Conservation (phyloP, 2,888 invertebrate species). For the Acronicta psi region DNA sequence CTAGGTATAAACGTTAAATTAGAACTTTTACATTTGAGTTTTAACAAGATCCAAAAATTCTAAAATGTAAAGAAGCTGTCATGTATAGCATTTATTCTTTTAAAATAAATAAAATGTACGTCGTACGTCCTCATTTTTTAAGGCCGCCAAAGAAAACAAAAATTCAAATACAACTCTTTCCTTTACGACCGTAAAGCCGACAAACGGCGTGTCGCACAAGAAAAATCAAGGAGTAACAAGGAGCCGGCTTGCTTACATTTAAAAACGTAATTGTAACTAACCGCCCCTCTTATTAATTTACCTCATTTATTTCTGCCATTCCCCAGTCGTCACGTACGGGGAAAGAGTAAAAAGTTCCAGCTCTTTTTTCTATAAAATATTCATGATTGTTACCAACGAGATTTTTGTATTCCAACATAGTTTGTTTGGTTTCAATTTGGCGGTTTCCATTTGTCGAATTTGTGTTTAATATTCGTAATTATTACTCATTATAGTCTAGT, state of each 20-base stretch:
- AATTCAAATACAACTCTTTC: slow-evolving; percentile 58
- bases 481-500: too few relatives aligned
- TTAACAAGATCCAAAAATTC: too few relatives aligned
- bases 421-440: slow-evolving; percentile 52
- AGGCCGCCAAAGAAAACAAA: too few relatives aligned
- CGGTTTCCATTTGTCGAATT: slow-evolving; percentile 12
- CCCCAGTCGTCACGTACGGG: slow-evolving; percentile 72
- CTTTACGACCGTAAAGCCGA: slow-evolving; percentile 58
- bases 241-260: slow-evolving; percentile 86
- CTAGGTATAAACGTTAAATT: too few relatives aligned
- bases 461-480: too few relatives aligned
- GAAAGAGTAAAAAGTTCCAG: slow-evolving; percentile 72
- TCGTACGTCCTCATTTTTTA: too few relatives aligned
- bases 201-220: slow-evolving; percentile 86
- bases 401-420: slow-evolving; percentile 46
- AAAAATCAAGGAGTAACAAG: slow-evolving; percentile 86
- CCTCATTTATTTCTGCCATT: slow-evolving; percentile 82
- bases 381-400: slow-evolving; percentile 67
- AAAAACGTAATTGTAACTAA: slow-evolving; percentile 89
- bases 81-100: too few relatives aligned
- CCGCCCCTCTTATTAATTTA: slow-evolving; percentile 88
- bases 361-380: slow-evolving; percentile 76
- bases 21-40: too few relatives aligned
- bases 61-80: too few relatives aligned
- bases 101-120: too few relatives aligned